Conservation (phyloP, 2,113 vertebrate species). For the Thymallus thymallus region DNA sequence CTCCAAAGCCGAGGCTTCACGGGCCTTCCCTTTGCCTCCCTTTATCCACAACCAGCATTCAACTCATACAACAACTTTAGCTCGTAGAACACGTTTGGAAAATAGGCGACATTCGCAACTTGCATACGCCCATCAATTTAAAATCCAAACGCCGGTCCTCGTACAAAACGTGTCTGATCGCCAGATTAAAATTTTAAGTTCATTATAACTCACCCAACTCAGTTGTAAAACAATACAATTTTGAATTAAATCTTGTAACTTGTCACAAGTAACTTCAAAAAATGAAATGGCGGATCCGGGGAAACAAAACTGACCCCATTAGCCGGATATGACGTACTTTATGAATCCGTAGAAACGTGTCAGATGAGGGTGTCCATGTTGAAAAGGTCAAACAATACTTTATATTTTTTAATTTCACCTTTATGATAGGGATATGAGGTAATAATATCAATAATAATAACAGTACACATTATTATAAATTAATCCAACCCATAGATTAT, state of each 20-base stretch:
- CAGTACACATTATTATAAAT: too few species aligned
- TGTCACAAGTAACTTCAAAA: conserved; percentile 78
- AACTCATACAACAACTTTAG: conserved; percentile 81
- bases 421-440: too few species aligned
- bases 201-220: background rate
- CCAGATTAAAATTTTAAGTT: background rate
- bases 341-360: background rate
- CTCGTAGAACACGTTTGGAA: conserved; percentile 71
- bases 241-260: conserved; percentile 43
- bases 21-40: conserved; percentile 74
- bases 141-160: background rate
- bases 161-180: background rate
- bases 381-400: conserved; percentile 9
- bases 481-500: too few species aligned
- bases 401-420: too few species aligned
- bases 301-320: conserved; percentile 82
- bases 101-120: conserved; percentile 71
- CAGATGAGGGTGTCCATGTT: conserved; percentile 12
- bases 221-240: conserved; percentile 24
- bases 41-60: conserved; percentile 72
- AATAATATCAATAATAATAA: background rate
- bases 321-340: conserved; percentile 81
- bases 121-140: conserved; percentile 55
- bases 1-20: conserved; percentile 77
- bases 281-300: conserved; percentile 87